These are phyloP conservation scores for Bradysia coprophila DNA, from an alignment of 1,140 invertebrate species.

Conservation along the genomic window DNA sequence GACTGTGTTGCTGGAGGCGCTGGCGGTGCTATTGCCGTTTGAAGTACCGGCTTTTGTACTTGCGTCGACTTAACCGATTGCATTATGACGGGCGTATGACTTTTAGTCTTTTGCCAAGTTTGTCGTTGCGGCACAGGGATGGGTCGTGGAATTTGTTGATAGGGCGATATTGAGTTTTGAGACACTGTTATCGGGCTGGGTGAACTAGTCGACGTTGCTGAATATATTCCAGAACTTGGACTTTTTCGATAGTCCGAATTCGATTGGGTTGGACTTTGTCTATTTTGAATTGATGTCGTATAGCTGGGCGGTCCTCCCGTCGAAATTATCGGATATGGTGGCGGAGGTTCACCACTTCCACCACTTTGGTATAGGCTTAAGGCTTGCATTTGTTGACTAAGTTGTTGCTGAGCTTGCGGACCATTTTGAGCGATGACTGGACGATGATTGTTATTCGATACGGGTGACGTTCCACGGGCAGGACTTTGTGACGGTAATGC, in stretches of 20 bases:
- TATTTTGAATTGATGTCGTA: constrained; percentile 64
- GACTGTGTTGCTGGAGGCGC: constrained; percentile 38
- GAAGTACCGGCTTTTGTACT: constrained; percentile 81
- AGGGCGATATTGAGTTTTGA: constrained; percentile 31
- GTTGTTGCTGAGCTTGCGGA: constrained; percentile 64
- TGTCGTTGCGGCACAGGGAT: constrained; percentile 57
- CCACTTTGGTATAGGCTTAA: constrained; percentile 55
- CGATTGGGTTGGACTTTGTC: constrained; percentile 67
- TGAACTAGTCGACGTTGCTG: constrained; percentile 51
- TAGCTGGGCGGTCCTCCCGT: constrained; percentile 67
- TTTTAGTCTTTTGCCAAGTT: constrained; percentile 55
- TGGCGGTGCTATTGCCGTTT: constrained; percentile 80
- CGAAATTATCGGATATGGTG: constrained; percentile 40
- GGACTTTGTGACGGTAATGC: constrained; percentile 33
- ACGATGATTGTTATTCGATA: constrained; percentile 28
- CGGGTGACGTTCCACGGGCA: constrained; percentile 56
- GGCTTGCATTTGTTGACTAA: constrained; percentile 71
- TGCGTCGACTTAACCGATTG: constrained; percentile 89
- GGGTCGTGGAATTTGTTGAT: constrained; percentile 31
- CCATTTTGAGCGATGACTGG: constrained; percentile 22
- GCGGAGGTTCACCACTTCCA: constrained; percentile 45
- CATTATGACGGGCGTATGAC: constrained; percentile 86
- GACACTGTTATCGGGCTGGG: constrained; percentile 61
- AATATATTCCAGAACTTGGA: constrained; percentile 60
- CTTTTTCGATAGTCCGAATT: constrained; percentile 35